Conservation (phyloP, 2,888 invertebrate species). For the Baccha elongata region DNA sequence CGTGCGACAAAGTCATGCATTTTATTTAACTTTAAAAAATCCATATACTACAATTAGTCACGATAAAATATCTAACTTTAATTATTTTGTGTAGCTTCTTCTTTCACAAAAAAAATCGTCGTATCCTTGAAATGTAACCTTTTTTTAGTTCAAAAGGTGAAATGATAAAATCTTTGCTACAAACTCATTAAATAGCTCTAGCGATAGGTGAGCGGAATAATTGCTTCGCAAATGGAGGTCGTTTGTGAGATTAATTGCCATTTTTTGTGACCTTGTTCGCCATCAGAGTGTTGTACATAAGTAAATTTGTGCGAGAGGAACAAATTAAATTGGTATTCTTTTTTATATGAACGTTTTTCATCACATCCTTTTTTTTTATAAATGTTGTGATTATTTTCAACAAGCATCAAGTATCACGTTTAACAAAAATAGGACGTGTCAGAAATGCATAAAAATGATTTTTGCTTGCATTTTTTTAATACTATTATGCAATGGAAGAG, state of each 20-base stretch:
- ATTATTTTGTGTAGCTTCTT: too few species aligned
- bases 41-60: too few species aligned
- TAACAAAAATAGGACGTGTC: neutral
- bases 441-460: neutral
- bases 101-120: too few species aligned
- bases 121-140: too few species aligned
- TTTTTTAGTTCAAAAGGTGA: conserved; percentile 19
- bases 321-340: conserved; percentile 14
- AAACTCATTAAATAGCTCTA: conserved; percentile 7
- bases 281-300: neutral
- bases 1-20: too few species aligned
- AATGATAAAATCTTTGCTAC: conserved; percentile 32
- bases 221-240: conserved; percentile 45
- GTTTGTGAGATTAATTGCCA: conserved; percentile 47
- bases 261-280: conserved; percentile 16
- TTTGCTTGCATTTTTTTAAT: neutral
- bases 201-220: conserved; percentile 45
- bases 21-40: too few species aligned
- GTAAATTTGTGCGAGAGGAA: neutral
- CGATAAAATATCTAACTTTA: too few species aligned
- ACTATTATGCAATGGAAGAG: too few species aligned
- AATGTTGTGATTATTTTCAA: neutral
- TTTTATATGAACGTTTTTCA: neutral
- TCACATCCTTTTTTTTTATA: neutral
- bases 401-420: neutral